Conservation (phyloP, 2,113 vertebrate genomes). For the Cyprinodon variegatus region DNA sequence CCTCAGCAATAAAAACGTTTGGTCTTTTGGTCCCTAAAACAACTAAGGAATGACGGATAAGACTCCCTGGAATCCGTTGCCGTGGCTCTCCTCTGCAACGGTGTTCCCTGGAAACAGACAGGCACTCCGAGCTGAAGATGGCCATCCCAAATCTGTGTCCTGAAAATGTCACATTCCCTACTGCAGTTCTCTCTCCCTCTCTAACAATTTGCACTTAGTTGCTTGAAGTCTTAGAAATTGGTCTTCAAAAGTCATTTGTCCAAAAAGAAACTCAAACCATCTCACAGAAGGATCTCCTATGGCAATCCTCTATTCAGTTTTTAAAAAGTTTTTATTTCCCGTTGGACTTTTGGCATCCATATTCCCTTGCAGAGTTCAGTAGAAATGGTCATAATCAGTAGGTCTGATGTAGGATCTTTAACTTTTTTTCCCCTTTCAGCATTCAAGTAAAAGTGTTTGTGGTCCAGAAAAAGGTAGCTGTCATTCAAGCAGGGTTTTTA, state of each 20-base stretch:
- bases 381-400: slow-evolving; percentile 62
- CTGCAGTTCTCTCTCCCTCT: slow-evolving; percentile 63
- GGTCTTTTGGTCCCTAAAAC: slow-evolving; percentile 99
- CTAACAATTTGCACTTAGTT: slow-evolving; percentile 56
- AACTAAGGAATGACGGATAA: slow-evolving; percentile 99
- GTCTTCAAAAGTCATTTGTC: slow-evolving; percentile 75
- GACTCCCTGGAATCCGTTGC: slow-evolving; percentile 90
- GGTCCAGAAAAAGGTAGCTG: slow-evolving; percentile 74
- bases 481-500: slow-evolving; percentile 73
- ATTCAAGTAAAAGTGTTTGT: slow-evolving; percentile 73
- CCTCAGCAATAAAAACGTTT: slow-evolving; percentile 98
- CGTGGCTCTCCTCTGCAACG: slow-evolving; percentile 85
- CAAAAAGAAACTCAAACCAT: slow-evolving; percentile 51
- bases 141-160: slow-evolving; percentile 80
- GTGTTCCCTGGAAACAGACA: slow-evolving; percentile 90
- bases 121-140: slow-evolving; percentile 90
- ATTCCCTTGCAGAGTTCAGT: slow-evolving; percentile 65
- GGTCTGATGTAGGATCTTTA: slow-evolving; percentile 66
- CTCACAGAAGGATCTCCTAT: slow-evolving; percentile 70
- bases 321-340: slow-evolving; percentile 66
- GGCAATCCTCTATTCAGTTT: slow-evolving; percentile 68
- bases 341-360: slow-evolving; percentile 66
- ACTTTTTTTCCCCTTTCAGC: slow-evolving; percentile 70
- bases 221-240: slow-evolving; percentile 73
- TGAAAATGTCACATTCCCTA: slow-evolving; percentile 79